Percentiles rank a stretch among this genome's conserved stretches.
phyloP scores from a whole-genome alignment of 2,888 invertebrate genomes.

The Pachymerium ferrugineum region DNA sequence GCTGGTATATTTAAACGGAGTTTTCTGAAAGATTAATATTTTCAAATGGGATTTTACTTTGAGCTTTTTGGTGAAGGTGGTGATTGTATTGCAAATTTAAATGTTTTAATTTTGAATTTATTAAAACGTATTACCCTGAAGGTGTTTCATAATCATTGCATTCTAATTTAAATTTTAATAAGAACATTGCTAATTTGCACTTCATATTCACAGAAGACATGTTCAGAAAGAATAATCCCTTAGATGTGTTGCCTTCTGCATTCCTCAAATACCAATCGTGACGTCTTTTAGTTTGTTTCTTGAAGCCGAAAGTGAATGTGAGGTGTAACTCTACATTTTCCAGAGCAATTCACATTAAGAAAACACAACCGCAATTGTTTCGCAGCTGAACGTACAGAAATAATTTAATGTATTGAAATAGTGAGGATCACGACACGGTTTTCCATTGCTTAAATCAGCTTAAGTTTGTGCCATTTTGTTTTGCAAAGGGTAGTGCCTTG shows the following conservation, averaged over 20 bases:
- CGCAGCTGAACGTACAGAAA: conserved; percentile 14
- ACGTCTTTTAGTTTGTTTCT: conserved; percentile 2
- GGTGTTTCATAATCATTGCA: neutral
- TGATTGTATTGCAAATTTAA: neutral
- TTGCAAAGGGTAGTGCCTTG: neutral
- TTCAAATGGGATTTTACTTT: neutral
- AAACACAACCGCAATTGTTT: no score
- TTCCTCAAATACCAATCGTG: conserved; percentile 1
- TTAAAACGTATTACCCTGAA: neutral
- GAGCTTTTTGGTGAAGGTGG: neutral
- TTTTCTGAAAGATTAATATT: neutral
- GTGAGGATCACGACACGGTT: neutral
- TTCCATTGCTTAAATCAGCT: conserved; percentile 5
- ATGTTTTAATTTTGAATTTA: neutral
- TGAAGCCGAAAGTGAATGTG: neutral
- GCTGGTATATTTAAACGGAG: no score
- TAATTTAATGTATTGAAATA: conserved; percentile 21
- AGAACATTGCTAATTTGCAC: neutral
- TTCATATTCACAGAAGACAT: neutral
- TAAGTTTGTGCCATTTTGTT: conserved; percentile 6
- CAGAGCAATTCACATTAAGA: no score
- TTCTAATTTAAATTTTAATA: neutral
- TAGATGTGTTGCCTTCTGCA: neutral
- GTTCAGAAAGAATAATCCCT: neutral
- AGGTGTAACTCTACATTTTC: no score